These are phyloP conservation scores for Actenoides lindsayi DNA, from an alignment of 2,113 vertebrate species.

Conservation along the genomic window DNA sequence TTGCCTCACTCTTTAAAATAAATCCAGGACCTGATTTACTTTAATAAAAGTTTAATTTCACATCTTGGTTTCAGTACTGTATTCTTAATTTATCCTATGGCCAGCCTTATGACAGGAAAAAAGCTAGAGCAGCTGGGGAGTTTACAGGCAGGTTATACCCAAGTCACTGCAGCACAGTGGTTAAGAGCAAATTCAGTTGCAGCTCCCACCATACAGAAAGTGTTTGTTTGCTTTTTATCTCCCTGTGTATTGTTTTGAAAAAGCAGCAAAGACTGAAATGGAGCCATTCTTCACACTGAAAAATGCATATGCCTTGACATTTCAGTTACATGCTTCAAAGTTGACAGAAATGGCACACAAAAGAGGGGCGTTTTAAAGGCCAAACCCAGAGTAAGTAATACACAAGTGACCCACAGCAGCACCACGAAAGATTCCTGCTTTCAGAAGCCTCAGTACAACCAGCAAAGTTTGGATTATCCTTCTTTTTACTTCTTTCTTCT, in stretches of 20 bases:
- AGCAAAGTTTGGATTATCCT: background rate
- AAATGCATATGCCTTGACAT: fast-evolving
- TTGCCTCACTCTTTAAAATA: constrained; percentile 66
- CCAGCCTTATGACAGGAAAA: constrained; percentile 42
- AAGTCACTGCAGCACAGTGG: background rate
- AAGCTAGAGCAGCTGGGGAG: constrained; percentile 36
- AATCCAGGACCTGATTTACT: constrained; percentile 63
- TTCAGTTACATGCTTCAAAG: background rate
- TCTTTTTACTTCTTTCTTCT: background rate
- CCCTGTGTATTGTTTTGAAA: background rate
- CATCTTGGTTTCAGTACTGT: constrained; percentile 61
- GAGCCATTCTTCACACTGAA: background rate
- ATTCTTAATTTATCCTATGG: constrained; percentile 61
- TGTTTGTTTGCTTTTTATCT: background rate
- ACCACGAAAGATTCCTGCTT: background rate
- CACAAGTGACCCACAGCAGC: background rate
- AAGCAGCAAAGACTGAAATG: background rate
- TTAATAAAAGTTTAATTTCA: constrained; percentile 74
- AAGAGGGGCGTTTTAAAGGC: background rate
- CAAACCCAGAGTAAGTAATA: background rate
- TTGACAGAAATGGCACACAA: background rate
- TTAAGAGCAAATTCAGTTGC: background rate
- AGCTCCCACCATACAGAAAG: background rate
- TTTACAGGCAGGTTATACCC: constrained; percentile 25
- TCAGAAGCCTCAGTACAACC: background rate